Base-by-base conservation (phyloP, 2,797 vertebrate genomes). In the Pangasius mekongensis region DNA sequence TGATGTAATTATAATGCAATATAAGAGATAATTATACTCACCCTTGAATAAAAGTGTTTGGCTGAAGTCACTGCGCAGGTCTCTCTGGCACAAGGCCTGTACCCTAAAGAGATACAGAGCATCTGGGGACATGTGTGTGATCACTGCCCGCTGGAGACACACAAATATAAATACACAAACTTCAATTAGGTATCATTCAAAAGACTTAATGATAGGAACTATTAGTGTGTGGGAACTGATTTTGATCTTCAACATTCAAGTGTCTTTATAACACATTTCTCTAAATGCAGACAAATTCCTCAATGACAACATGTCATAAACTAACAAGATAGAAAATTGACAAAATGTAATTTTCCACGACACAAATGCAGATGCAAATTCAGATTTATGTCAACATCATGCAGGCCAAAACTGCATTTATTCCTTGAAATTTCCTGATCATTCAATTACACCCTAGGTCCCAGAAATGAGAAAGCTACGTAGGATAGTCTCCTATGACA, bases 21-120 rank as follows among this genome's bases (percentile, higher is more conserved):
- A 84, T 14, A 69, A 52, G 33, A 8, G 24, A 77, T 76, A 43
- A 85, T 33, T 43, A 47, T 54, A 77, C 86, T 73, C 95, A 99
- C 99, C 99, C 97, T 96, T 97, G 91, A 99, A 98, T 90, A 99
- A 96, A 96, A 99, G 97, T 0, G 98, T 99, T 93, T 99, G 98
- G 96, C 99, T 99, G 95, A 99, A 99, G 95, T 99, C 99, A 90
- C 99, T 99, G 94, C 98, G 98, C 94, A 97, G 96, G 94, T 99
- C 98, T 73, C 96, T 97, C 92, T 96, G 97, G 95, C 99, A 99
- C 69, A 99, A 97, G 0, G 98, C 99, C 95, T 99, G 99, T 90
- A 99, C 99, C 92, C 98, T 96, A 96, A 99, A 99, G 94, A 99
- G 96, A 96, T 99, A 99, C 90, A 99, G 97, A 94, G 97, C 94